Conservation (phyloP, 2,797 vertebrate species). For the Esox masquinongy region DNA sequence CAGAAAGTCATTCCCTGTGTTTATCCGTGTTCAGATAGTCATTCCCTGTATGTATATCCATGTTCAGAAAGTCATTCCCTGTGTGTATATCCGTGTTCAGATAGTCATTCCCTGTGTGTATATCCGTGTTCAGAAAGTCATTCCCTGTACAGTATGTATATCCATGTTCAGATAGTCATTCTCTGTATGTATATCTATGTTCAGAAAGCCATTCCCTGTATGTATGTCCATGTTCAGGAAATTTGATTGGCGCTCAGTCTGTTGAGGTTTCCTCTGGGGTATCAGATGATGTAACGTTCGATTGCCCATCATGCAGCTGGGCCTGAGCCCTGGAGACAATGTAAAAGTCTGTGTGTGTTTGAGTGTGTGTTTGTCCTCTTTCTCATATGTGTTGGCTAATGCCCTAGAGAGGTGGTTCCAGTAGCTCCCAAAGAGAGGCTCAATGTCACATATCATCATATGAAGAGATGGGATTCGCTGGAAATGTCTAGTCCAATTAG, state of each 20-base stretch:
- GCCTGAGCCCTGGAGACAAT: constrained; percentile 54
- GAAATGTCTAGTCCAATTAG: background rate
- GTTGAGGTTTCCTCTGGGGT: constrained; percentile 51
- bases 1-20: no score
- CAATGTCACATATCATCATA: background rate
- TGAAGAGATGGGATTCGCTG: background rate
- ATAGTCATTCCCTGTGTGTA: no score
- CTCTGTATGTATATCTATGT: no score
- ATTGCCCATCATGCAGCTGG: constrained; percentile 67
- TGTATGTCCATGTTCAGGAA: constrained; percentile 50
- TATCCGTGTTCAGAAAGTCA: no score
- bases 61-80: no score
- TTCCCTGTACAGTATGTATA: no score
- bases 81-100: no score
- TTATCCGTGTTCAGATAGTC: no score
- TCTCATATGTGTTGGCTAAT: constrained; percentile 58
- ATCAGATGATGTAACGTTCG: constrained; percentile 64
- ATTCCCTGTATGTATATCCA: no score
- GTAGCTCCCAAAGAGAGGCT: constrained; percentile 1
- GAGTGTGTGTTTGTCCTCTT: background rate
- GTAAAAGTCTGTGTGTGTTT: constrained; percentile 2
- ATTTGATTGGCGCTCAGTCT: constrained; percentile 67
- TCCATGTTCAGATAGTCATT: no score
- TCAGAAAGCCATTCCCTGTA: background rate
- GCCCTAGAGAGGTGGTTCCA: constrained; percentile 51